phyloP scores from a whole-genome alignment of 2,888 invertebrate species.

The Nephrotoma guestfalica region DNA sequence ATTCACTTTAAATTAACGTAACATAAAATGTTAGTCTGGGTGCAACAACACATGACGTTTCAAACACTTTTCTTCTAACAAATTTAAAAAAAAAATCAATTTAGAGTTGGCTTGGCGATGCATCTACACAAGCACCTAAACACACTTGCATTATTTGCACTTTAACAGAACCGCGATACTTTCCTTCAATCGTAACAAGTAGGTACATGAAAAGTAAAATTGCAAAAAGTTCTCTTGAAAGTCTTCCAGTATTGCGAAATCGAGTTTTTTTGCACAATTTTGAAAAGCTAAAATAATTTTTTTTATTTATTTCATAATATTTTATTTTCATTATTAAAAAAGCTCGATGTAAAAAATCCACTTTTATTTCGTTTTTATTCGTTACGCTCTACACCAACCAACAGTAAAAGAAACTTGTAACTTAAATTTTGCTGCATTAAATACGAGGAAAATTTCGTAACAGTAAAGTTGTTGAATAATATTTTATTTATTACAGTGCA shows the following conservation, averaged over 20 bases:
- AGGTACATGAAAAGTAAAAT: neutral
- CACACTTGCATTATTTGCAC: too few relatives aligned
- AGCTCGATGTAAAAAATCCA: neutral
- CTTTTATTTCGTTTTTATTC: neutral
- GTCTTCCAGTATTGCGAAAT: neutral
- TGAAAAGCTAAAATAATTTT: neutral
- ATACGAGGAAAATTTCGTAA: neutral
- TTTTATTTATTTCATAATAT: neutral
- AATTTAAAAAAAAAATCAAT: too few relatives aligned
- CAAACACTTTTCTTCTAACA: too few relatives aligned
- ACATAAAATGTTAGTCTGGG: neutral
- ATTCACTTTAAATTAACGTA: neutral
- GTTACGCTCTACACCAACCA: neutral
- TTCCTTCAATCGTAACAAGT: too few relatives aligned
- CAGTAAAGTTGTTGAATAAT: neutral
- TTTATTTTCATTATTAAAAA: neutral
- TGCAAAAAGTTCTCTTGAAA: neutral
- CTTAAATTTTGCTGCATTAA: neutral
- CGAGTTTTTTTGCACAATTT: neutral
- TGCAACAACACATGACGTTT: too few relatives aligned
- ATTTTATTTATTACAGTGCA: neutral
- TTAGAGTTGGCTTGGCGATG: too few relatives aligned
- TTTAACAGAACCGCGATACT: too few relatives aligned
- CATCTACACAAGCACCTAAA: too few relatives aligned
- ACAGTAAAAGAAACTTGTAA: neutral